These are phyloP conservation scores for Myoxocephalus aenaeus DNA, from an alignment of 2,797 vertebrate genomes.

Conservation along the genomic window DNA sequence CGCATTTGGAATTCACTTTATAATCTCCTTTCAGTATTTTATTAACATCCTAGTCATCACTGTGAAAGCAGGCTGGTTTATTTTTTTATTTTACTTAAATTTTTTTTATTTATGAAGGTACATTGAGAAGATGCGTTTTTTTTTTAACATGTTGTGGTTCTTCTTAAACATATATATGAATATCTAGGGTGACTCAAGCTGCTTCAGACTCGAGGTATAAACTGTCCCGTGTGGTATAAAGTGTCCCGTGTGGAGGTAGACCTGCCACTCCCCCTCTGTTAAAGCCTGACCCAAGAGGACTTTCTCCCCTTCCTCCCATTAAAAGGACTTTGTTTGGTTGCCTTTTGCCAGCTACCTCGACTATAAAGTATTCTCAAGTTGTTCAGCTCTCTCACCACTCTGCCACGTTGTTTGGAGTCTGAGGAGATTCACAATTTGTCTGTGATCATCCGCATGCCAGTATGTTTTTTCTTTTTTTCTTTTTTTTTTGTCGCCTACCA, in stretches of 20 bases:
- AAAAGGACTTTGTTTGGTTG: slow-evolving; percentile 78
- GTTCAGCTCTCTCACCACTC: slow-evolving; percentile 69
- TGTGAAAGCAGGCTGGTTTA: slow-evolving; percentile 86
- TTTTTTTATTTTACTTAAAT: slow-evolving; percentile 57
- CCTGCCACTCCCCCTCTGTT: slow-evolving; percentile 56
- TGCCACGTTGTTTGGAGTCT: slow-evolving; percentile 66
- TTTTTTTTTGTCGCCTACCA: slow-evolving; percentile 39
- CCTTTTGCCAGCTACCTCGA: slow-evolving; percentile 95
- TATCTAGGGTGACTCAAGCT: slow-evolving; percentile 85
- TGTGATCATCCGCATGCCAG: slow-evolving; percentile 59
- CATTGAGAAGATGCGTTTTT: slow-evolving; percentile 83
- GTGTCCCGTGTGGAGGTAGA: slow-evolving; percentile 81
- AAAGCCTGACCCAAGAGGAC: slow-evolving; percentile 58
- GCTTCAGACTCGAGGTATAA: slow-evolving; percentile 81
- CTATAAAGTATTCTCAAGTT: slow-evolving; percentile 88
- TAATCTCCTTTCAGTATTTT: slow-evolving; percentile 88
- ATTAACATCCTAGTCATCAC: slow-evolving; percentile 86
- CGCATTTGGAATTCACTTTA: slow-evolving; percentile 84
- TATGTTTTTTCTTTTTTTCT: slow-evolving; percentile 41
- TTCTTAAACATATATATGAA: slow-evolving; percentile 72
- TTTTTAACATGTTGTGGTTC: slow-evolving; percentile 79
- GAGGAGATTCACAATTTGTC: slow-evolving; percentile 50
- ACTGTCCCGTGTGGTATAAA: slow-evolving; percentile 80
- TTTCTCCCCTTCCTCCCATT: slow-evolving; percentile 23
- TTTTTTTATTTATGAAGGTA: slow-evolving; percentile 88